Base-by-base conservation (phyloP, 2,888 invertebrate species). In the Caradrina kadenii region DNA sequence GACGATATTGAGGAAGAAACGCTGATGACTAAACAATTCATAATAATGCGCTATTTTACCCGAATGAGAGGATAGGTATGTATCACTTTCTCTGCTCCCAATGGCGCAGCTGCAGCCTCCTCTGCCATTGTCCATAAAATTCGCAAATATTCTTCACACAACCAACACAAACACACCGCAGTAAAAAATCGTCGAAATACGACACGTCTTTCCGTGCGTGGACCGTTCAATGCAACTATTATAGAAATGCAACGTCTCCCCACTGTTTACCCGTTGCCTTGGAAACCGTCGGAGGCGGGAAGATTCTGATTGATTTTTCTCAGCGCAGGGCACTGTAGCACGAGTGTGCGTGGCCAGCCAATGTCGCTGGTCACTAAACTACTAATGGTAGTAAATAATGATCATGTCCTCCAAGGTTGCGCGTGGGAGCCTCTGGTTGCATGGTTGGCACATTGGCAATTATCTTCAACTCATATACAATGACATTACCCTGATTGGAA, bases 1-100 rank as follows among this genome's bases (percentile, higher is more conserved):
- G 55, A 72, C 55, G 70, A 50, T 13, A 50, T 45, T 54, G 17
- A 49, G 48, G 4, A 73, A 63, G 19, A 75, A 52, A 50, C 5
- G n/a, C 10, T 75, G 15, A 56, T n/a, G 21, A 50, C 21, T 49
- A 55, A 15, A 26, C 11, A 58, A 22, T 39, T 48, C 13, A 48
- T 19, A 35, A 64, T 48, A 45, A 45, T 45, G 17, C 17, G 6
- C 45, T 45, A 63, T 7, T 26, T 94, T 95, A 98, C 98, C 96
- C 98, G 96, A 75, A 98, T 97, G 68, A 98, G 93, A 49, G 98
- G 98, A 96, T 98, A 98, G 3, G 97, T 98, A 87, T 98, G 98
- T 69, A 98, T 93, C 63, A 97, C 96, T 96, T 97, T 97, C 89
- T 97, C 98, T 61, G 96, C 92, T 50, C 95, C 95, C 13, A 93